A percentile compares a stretch with the other conserved stretches of the same genome.
Evolutionary conservation across 92 coral and sea anemone species (phyloP).

Genomic region (Virgularia gustaviana): DNA sequence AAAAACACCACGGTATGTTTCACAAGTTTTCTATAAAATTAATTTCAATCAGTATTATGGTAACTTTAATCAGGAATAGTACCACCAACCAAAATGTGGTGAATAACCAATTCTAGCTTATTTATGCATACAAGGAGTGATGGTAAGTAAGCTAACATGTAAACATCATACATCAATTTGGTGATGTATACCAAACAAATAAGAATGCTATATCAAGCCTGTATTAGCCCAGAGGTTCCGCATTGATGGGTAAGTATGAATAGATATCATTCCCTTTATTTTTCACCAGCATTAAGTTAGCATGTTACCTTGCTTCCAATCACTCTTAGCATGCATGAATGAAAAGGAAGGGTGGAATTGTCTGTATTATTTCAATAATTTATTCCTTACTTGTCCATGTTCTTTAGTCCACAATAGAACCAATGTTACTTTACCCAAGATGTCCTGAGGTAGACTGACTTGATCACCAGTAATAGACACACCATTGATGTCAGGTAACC

Average conservation of each 20-base stretch:
- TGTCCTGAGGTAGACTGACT: constrained; percentile 60
- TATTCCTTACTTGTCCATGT: constrained; percentile 72
- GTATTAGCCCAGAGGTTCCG: no score
- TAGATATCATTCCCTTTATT: no score
- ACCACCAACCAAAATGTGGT: no score
- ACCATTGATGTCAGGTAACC: constrained; percentile 69
- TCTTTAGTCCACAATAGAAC: constrained; percentile 84
- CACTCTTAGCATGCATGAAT: neutral
- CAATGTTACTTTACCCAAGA: constrained; percentile 62
- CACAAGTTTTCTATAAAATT: constrained; percentile 31
- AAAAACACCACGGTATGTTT: constrained; percentile 14
- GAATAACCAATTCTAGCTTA: no score
- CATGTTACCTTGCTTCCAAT: neutral
- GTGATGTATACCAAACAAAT: no score
- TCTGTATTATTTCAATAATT: neutral
- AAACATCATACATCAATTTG: no score
- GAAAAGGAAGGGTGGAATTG: neutral
- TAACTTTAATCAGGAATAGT: no score
- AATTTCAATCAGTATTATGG: no score
- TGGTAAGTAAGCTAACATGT: no score
- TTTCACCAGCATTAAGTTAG: neutral
- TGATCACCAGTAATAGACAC: constrained; percentile 53
- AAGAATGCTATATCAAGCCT: no score
- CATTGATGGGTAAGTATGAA: no score
- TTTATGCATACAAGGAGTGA: no score